Evolutionary conservation across 2,888 invertebrate genomes (phyloP), one percentile per base, ranked within the genome.

Genomic region (Xestia c-nigrum): DNA sequence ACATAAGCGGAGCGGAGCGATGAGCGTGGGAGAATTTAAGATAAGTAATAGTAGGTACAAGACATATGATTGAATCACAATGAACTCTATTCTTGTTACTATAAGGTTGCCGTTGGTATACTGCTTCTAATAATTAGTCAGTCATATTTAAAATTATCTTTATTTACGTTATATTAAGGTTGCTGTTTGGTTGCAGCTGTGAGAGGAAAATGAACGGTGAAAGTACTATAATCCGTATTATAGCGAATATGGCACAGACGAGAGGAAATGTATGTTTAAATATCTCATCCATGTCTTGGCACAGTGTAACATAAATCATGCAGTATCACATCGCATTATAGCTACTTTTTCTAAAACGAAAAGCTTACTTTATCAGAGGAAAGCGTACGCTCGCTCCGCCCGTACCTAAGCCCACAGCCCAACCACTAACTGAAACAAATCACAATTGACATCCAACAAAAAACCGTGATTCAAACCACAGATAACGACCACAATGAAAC

Each of bases 401-500:
- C 52, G 3, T 61, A 12, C 0, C 14, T 31, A 43, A 24, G 5
- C 14, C 6, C 19, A 64, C 57, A 63, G 14, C 40, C 12, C 12
- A 14, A 24, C 1, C 0, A 2, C 19, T 80, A 31, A 73, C n/a
- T 65, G 12, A 68, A 70, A 55, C 5, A 68, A 67, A 65, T 52
- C 9, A 74, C 69, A 71, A 83, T 59, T 50, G 55, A 69, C 57
- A 59, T n/a, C n/a, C 12, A 43, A 74, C 31, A 67, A 83, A 85
- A 83, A 74, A 72, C 5, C 1, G 16, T 16, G 47, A 86, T 76
- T 52, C 63, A 72, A 71, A 65, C 3, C 40, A 57, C 10, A 73
- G 72, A 75, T 75, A 82, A 47, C 19, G 6, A 55, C 14, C 46
- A 85, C 78, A 82, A 82, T 83, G n/a, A 64, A 52, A 66, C 43